Evolutionary conservation across 37 sponge, comb jelly and placozoan genomes (phyloP).

Genomic region (Halichondria panicea): DNA sequence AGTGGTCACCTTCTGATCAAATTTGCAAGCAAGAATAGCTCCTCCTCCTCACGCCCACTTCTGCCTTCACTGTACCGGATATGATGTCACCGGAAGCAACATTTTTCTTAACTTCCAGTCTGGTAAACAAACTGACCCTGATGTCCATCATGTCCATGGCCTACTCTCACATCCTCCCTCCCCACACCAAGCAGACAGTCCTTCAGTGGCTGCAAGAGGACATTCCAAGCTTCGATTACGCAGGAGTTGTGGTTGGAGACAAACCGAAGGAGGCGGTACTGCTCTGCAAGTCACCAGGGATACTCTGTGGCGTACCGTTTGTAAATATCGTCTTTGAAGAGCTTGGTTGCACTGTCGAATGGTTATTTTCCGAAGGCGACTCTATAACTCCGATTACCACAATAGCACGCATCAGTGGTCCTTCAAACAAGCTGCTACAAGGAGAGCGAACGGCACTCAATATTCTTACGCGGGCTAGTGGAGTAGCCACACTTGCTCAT

Average conservation of each 20-base stretch:
- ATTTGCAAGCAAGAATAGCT: no score
- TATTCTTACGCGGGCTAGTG: slow-evolving; percentile 82
- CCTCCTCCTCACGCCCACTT: no score
- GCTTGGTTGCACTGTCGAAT: slow-evolving; percentile 76
- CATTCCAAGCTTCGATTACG: slow-evolving; percentile 88
- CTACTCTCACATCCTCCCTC: slow-evolving; percentile 38
- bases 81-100: background rate
- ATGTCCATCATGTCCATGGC: no score
- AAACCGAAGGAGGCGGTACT: slow-evolving; percentile 71
- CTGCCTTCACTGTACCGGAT: background rate
- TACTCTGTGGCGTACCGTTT: slow-evolving; percentile 87
- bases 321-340: slow-evolving; percentile 76
- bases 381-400: slow-evolving; percentile 44
- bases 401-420: slow-evolving; percentile 75
- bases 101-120: no score
- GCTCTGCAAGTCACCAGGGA: slow-evolving; percentile 85
- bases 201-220: slow-evolving; percentile 85
- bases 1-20: no score
- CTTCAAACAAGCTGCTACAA: slow-evolving; percentile 69
- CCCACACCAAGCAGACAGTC: slow-evolving; percentile 39
- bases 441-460: slow-evolving; percentile 94
- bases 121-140: no score
- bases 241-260: slow-evolving; percentile 83
- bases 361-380: slow-evolving; percentile 74
- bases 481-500: slow-evolving; percentile 81